Conservation (phyloP, 2,888 invertebrate species). For the Nomada hirtipes region DNA sequence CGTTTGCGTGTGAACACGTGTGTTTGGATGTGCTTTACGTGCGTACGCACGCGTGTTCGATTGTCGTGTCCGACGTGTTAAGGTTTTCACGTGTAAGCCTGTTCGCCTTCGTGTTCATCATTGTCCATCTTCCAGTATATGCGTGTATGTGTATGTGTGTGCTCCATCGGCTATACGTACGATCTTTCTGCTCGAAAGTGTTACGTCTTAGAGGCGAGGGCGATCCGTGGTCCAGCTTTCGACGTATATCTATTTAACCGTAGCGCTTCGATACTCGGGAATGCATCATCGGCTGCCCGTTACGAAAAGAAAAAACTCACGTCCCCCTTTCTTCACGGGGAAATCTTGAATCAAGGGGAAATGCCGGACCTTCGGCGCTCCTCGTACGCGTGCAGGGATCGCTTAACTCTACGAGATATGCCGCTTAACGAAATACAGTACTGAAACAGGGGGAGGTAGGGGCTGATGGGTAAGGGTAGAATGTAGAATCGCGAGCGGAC, state of each 20-base stretch:
- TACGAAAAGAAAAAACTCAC: not conserved
- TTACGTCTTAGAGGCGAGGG: slow-evolving; percentile 57
- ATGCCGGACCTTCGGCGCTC: slow-evolving; percentile 50
- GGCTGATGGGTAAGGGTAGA: slow-evolving; percentile 19
- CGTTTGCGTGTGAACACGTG: slow-evolving; percentile 12
- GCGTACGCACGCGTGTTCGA: not conserved
- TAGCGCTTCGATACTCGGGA: slow-evolving; percentile 15
- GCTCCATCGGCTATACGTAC: slow-evolving; percentile 57
- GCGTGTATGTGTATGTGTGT: slow-evolving; percentile 17
- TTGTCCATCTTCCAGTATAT: not conserved
- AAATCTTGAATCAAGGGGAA: slow-evolving; percentile 9
- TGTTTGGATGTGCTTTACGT: not conserved
- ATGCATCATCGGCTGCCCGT: slow-evolving; percentile 17
- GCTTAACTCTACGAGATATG: slow-evolving; percentile 69
- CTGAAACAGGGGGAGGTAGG: slow-evolving; percentile 37
- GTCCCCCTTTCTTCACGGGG: not conserved
- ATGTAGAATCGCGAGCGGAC: slow-evolving; percentile 33
- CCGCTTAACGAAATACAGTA: slow-evolving; percentile 59
- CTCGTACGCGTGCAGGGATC: slow-evolving; percentile 48
- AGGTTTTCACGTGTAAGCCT: not conserved
- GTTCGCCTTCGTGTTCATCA: not conserved
- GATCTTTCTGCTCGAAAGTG: slow-evolving; percentile 65
- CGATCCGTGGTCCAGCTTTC: slow-evolving; percentile 56
- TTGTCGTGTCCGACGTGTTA: not conserved
- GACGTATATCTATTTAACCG: slow-evolving; percentile 31